Base-by-base conservation (phyloP, 1,140 invertebrate species). In the Homarus americanus region DNA sequence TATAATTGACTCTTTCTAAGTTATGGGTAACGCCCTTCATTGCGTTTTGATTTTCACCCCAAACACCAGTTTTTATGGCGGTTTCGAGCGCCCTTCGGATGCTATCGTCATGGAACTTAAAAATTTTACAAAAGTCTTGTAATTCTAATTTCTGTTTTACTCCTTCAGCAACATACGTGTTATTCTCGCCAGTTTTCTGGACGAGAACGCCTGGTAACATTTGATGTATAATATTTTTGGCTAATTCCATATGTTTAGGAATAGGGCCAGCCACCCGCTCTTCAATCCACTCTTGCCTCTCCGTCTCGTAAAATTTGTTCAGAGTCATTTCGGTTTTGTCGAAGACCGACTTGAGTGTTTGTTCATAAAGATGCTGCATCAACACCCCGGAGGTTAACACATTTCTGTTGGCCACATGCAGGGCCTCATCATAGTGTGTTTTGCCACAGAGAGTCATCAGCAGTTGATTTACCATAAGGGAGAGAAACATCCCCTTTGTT, bases 401-500 rank as follows among this genome's bases (percentile, higher is more conserved):
- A 10, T 24, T 32, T n/a, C 82, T 36, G n/a, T 85, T 73, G 38
- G 66, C 82, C 66, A 85, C 9, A 66, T 85, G 82, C 17, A 24
- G 32, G 0, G 10, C 24, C 24, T 44, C 66, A 34, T 85, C 82
- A 20, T 9, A 69, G 28, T 15, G 24, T 24, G n/a, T 36, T 10
- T 40, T 34, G 1, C 40, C 82, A 3, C 17, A 73, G 28, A 28
- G 32, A 12, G 32, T 40, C 63, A 73, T 36, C 32, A 85, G 40
- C 1, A 85, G 3, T n/a, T 85, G 82, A 32, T 85, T 85, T 9
- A 44, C 41, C 58, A 72, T 32, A 17, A 38, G 40, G 58, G 20
- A 58, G 4, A 85, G 66, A 40, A 73, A 73, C 10, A 41, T 32
- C 3, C 40, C 82, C 73, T 66, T 40, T 15, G 24, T 12, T n/a